Percentiles rank a stretch among this genome's conserved stretches.
These are phyloP conservation scores for Gadus macrocephalus DNA, from an alignment of 2,113 vertebrate genomes.

Conservation along the genomic window DNA sequence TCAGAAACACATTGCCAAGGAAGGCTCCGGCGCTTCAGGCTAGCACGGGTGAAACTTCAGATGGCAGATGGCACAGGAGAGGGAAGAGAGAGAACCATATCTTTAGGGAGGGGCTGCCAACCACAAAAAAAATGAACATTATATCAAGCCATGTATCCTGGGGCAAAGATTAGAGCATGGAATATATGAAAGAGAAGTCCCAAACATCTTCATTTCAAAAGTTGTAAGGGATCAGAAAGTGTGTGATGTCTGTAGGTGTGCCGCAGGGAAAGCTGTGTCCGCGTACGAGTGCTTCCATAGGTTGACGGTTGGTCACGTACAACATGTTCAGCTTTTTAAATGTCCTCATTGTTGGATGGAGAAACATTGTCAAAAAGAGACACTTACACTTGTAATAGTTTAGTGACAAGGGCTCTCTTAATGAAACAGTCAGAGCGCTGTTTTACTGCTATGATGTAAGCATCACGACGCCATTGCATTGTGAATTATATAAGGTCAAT, in stretches of 20 bases:
- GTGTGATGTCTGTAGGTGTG: constrained; percentile 53
- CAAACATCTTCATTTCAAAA: constrained; percentile 62
- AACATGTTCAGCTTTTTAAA: too few species aligned
- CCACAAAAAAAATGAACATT: constrained; percentile 60
- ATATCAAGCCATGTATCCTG: constrained; percentile 52
- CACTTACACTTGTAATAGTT: too few species aligned
- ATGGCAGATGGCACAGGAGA: constrained; percentile 70
- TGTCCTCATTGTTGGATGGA: too few species aligned
- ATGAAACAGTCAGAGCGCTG: too few species aligned
- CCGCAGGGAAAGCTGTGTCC: constrained; percentile 50
- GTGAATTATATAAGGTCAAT: too few species aligned
- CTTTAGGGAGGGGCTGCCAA: constrained; percentile 66
- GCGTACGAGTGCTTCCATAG: constrained; percentile 6
- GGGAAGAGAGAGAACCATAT: constrained; percentile 58
- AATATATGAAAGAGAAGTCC: constrained; percentile 51
- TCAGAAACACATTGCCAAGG: constrained; percentile 63
- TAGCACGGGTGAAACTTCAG: constrained; percentile 66
- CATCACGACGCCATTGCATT: too few species aligned
- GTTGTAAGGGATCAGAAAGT: constrained; percentile 58
- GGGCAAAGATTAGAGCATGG: constrained; percentile 65
- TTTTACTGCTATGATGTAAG: too few species aligned
- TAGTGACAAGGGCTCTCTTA: too few species aligned
- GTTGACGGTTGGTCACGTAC: too few species aligned
- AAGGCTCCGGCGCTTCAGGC: constrained; percentile 65
- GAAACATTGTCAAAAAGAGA: too few species aligned